Conservation (phyloP, 2,113 vertebrate species). For the Zosterops lateralis region DNA sequence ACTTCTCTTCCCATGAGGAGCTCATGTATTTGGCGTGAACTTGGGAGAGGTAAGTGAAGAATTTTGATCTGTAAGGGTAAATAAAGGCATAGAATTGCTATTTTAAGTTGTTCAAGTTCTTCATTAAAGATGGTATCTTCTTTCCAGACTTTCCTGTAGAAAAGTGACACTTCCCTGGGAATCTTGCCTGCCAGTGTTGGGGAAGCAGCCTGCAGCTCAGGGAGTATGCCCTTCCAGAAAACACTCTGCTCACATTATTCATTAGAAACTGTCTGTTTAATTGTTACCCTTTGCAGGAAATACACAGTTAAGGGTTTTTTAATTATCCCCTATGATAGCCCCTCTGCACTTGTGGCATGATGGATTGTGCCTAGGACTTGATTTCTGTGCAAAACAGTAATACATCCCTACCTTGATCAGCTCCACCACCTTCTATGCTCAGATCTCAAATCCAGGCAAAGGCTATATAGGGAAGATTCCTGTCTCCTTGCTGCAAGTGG, state of each 20-base stretch:
- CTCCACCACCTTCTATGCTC: background rate
- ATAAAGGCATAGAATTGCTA: background rate
- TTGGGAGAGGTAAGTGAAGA: background rate
- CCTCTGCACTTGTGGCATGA: background rate
- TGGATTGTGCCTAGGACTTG: background rate
- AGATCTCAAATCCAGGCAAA: background rate
- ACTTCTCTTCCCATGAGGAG: background rate
- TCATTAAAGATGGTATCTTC: background rate
- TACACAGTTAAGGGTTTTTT: background rate
- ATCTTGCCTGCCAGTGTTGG: background rate
- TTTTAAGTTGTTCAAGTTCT: background rate
- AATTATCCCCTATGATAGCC: background rate
- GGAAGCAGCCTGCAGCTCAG: background rate
- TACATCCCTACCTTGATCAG: background rate
- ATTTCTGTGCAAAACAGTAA: background rate
- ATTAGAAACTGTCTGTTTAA: background rate
- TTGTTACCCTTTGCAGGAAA: background rate
- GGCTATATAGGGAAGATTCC: background rate
- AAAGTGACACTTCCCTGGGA: background rate
- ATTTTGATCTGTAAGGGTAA: background rate
- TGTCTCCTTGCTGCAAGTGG: background rate
- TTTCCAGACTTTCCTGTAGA: background rate
- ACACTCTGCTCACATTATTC: background rate
- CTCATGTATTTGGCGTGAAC: background rate
- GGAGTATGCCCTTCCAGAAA: background rate